Evolutionary conservation across 2,888 invertebrate genomes (phyloP).

Genomic region (Vesta saturnalis): DNA sequence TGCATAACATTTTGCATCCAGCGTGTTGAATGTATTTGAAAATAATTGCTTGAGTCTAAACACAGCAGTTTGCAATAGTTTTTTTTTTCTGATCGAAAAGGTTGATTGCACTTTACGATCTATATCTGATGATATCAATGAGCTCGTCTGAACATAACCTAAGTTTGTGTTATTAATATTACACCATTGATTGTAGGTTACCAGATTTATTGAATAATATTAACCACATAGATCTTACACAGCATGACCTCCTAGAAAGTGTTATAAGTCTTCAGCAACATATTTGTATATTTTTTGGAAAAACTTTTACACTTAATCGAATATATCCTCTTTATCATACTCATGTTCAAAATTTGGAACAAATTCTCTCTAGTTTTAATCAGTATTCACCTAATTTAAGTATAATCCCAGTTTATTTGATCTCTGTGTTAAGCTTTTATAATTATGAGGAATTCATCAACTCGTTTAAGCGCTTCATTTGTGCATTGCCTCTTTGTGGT

Average conservation of each 20-base stretch:
- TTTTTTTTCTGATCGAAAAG: too few species aligned
- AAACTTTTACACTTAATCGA: conserved; percentile 68
- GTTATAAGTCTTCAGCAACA: conserved; percentile 67
- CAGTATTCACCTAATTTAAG: conserved; percentile 67
- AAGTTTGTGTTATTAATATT: conserved; percentile 15
- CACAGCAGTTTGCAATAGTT: too few species aligned
- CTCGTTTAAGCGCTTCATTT: conserved; percentile 68
- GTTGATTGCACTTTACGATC: too few species aligned
- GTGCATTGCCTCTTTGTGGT: conserved; percentile 65
- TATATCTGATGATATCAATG: too few species aligned
- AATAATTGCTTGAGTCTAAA: too few species aligned
- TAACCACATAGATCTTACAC: conserved; percentile 65
- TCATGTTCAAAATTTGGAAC: conserved; percentile 69
- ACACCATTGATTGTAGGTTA: conserved; percentile 61
- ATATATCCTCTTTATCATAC: conserved; percentile 69
- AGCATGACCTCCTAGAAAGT: conserved; percentile 65
- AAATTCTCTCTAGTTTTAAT: conserved; percentile 68
- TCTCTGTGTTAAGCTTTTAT: conserved; percentile 66
- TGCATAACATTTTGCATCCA: too few species aligned
- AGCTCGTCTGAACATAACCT: neutral
- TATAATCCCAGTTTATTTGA: conserved; percentile 71
- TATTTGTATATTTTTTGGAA: conserved; percentile 74
- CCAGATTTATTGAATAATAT: conserved; percentile 68
- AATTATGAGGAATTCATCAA: conserved; percentile 65
- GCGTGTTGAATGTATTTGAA: too few species aligned